These are phyloP conservation scores for Drosophila melanica DNA, from an alignment of 1,140 invertebrate genomes.

Conservation along the genomic window DNA sequence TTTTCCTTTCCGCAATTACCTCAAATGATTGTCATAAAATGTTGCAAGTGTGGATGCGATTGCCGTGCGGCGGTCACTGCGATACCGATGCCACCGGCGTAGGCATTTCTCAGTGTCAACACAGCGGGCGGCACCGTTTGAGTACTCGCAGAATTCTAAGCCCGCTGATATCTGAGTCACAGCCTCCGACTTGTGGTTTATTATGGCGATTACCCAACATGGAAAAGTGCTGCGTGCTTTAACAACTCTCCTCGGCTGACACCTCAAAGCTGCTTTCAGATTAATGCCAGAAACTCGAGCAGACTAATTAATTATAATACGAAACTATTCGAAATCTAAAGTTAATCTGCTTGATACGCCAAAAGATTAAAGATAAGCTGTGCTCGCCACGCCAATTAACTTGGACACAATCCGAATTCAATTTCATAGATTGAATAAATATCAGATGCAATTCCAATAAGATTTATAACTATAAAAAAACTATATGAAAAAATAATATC, in stretches of 20 bases:
- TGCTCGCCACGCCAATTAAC: no score
- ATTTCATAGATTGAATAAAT: no score
- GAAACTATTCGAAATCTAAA: no score
- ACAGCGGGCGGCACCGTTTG: conserved; percentile 73
- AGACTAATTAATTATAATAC: no score
- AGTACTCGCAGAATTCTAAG: conserved; percentile 29
- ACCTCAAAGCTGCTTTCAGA: not conserved
- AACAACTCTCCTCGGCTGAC: not conserved
- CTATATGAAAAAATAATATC: no score
- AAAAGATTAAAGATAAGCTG: no score
- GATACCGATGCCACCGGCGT: conserved; percentile 34
- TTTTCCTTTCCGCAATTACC: conserved; percentile 72
- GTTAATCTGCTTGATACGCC: no score
- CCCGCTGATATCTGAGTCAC: conserved; percentile 54
- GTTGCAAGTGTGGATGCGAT: conserved; percentile 54
- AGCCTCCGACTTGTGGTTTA: conserved; percentile 47
- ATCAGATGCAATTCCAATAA: no score
- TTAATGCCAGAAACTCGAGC: not conserved
- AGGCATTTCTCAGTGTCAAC: conserved; percentile 76
- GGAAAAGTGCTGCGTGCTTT: conserved; percentile 1
- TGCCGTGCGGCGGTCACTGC: conserved; percentile 45
- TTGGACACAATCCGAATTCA: no score
- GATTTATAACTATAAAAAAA: no score
- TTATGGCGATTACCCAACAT: conserved; percentile 68
- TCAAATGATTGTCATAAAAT: conserved; percentile 81